A percentile compares a stretch with the other conserved stretches of the same genome.
Evolutionary conservation across 2,113 vertebrate species (phyloP).

Genomic region (Mormyrus lacerda): DNA sequence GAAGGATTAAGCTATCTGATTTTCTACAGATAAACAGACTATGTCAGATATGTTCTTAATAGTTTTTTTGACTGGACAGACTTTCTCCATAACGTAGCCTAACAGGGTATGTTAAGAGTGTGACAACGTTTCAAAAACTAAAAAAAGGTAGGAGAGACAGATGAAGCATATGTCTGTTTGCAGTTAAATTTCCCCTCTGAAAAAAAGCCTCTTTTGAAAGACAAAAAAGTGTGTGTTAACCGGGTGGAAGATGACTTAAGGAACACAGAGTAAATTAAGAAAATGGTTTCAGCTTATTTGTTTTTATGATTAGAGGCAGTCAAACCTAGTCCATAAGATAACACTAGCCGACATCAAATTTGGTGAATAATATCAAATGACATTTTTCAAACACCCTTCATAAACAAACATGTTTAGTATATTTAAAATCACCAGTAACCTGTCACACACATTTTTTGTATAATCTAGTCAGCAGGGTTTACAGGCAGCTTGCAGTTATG

Average conservation of each 20-base stretch:
- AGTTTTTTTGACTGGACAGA: not conserved
- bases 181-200: not conserved
- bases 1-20: not conserved
- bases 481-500: too few species aligned
- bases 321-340: not conserved
- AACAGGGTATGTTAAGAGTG: not conserved
- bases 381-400: too few species aligned
- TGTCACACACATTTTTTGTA: too few species aligned
- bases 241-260: too few species aligned
- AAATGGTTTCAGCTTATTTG: not conserved
- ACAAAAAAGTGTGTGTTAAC: not conserved
- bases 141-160: not conserved
- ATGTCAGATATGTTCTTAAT: not conserved
- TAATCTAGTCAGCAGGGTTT: too few species aligned
- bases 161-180: not conserved
- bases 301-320: not conserved
- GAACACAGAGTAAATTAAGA: not conserved
- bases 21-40: not conserved
- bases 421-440: too few species aligned
- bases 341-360: too few species aligned
- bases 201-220: not conserved
- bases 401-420: too few species aligned
- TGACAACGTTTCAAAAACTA: not conserved
- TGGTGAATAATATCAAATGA: too few species aligned
- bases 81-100: not conserved